These are phyloP conservation scores for Megalops atlanticus DNA, from an alignment of 2,113 vertebrate species.

Conservation along the genomic window DNA sequence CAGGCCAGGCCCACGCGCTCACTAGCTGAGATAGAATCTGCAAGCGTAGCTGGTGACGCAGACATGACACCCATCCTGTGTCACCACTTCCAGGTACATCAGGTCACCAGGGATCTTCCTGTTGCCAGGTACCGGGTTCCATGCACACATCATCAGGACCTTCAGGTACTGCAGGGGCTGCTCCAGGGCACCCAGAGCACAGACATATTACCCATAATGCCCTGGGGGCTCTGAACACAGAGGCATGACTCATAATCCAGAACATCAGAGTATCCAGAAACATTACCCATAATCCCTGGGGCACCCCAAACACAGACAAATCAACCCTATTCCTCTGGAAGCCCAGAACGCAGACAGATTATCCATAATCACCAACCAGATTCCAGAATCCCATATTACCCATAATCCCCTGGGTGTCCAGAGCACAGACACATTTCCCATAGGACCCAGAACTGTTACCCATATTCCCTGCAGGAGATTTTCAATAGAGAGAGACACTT, in stretches of 20 bases:
- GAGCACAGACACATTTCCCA: no score
- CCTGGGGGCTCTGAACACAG: neutral
- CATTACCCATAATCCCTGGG: neutral
- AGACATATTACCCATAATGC: neutral
- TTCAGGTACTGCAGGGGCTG: constrained; percentile 90
- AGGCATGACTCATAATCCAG: constrained; percentile 9
- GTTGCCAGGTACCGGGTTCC: constrained; percentile 96
- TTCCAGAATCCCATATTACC: no score
- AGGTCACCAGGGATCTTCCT: constrained; percentile 95
- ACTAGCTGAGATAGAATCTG: constrained; percentile 95
- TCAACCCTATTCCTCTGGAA: no score
- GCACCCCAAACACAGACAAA: no score
- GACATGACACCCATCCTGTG: constrained; percentile 85
- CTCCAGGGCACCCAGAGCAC: neutral
- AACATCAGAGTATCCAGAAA: neutral
- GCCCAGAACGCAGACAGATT: no score
- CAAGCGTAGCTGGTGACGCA: constrained; percentile 86
- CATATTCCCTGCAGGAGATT: no score
- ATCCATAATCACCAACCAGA: no score
- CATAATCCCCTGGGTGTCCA: no score
- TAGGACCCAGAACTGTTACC: no score
- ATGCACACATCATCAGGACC: constrained; percentile 88
- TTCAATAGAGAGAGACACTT: no score
- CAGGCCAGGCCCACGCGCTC: constrained; percentile 55
- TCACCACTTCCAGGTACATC: constrained; percentile 88